Conservation (phyloP, 1,140 invertebrate genomes). For the Aphidius ervi region DNA sequence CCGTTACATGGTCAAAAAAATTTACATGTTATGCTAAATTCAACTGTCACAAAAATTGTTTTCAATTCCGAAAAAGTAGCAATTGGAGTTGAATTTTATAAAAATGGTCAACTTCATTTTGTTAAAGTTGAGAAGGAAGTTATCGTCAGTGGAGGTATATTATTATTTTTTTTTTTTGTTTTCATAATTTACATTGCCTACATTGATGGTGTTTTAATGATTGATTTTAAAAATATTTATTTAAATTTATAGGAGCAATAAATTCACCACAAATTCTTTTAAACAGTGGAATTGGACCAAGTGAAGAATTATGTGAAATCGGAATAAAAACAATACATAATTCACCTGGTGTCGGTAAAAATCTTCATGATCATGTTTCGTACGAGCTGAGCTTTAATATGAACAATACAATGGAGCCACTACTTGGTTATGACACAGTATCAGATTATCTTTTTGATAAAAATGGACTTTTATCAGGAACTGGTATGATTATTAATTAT, state of each 20-base stretch:
- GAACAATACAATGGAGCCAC: conserved; percentile 55
- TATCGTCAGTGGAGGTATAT: conserved; percentile 54
- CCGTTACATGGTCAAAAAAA: conserved; percentile 62
- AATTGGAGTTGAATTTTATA: conserved; percentile 57
- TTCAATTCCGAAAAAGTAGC: conserved; percentile 56
- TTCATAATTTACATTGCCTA: too few relatives aligned
- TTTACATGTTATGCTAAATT: conserved; percentile 66
- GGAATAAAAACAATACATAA: conserved; percentile 57
- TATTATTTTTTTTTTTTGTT: too few relatives aligned
- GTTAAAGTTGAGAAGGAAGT: conserved; percentile 49
- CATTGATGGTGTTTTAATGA: too few relatives aligned
- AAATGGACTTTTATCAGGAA: conserved; percentile 60
- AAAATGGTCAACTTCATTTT: conserved; percentile 28
- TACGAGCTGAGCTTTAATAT: conserved; percentile 52
- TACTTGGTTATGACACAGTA: conserved; percentile 60
- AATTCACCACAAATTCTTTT: conserved; percentile 66
- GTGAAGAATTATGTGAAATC: conserved; percentile 53
- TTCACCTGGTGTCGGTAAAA: conserved; percentile 71
- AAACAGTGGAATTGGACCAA: conserved; percentile 67
- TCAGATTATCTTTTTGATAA: conserved; percentile 60
- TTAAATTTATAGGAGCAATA: conserved; percentile 38
- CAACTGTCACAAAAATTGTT: conserved; percentile 61
- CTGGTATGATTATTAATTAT: conserved; percentile 43
- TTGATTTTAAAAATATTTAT: too few relatives aligned
- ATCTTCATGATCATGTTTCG: conserved; percentile 71